Evolutionary conservation across 2,113 vertebrate genomes (phyloP).

Genomic region (Cynoglossus semilaevis): DNA sequence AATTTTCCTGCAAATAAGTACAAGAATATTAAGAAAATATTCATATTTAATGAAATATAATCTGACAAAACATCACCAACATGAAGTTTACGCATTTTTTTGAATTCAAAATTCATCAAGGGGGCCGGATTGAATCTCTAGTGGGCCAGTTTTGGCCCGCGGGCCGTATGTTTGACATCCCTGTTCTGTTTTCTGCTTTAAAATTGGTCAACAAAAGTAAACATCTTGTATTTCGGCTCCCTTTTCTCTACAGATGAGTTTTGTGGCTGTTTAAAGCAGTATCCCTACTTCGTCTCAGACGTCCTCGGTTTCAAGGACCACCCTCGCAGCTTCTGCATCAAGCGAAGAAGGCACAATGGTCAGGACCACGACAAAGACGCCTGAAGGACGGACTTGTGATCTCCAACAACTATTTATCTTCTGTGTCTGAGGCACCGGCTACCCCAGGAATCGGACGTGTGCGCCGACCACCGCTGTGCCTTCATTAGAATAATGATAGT

Average conservation of each 20-base stretch:
- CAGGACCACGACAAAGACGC: conserved; percentile 48
- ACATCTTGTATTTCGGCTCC: not conserved
- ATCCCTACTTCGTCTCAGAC: conserved; percentile 82
- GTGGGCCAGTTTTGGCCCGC: too few species aligned
- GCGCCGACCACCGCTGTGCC: conserved; percentile 35
- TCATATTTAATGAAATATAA: too few species aligned
- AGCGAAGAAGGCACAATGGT: conserved; percentile 72
- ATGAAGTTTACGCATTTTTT: too few species aligned
- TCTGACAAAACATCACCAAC: too few species aligned
- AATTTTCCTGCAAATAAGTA: too few species aligned
- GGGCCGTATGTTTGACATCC: not conserved
- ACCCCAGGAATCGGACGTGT: not conserved
- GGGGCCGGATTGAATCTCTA: too few species aligned
- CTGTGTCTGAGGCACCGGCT: not conserved
- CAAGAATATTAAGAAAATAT: too few species aligned
- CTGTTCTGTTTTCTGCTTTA: too few species aligned
- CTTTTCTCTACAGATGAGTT: conserved; percentile 77
- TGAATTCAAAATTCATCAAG: too few species aligned
- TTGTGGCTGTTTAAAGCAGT: conserved; percentile 69
- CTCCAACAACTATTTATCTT: not conserved
- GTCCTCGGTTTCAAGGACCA: conserved; percentile 74
- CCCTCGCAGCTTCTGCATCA: conserved; percentile 31
- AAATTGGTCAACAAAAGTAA: not conserved
- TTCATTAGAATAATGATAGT: conserved; percentile 1
- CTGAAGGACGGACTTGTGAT: not conserved